These are phyloP conservation scores for Huso huso DNA, from an alignment of 2,797 vertebrate species.

Conservation along the genomic window DNA sequence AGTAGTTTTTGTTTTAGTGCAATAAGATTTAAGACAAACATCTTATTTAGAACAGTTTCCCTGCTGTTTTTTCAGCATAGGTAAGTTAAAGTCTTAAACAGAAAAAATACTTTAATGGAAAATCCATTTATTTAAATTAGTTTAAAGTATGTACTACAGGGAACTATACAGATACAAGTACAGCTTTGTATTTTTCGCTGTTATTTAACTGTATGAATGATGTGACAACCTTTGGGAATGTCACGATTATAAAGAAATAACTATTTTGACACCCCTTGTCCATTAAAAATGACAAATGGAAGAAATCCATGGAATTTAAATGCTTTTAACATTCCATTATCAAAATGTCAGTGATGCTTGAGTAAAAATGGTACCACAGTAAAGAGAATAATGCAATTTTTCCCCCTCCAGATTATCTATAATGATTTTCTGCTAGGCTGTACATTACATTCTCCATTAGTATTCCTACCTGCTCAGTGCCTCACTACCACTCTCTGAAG, in stretches of 20 bases:
- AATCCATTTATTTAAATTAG: no score
- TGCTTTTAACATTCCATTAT: slow-evolving; percentile 1
- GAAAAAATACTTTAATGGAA: no score
- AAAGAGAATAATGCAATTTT: slow-evolving; percentile 2
- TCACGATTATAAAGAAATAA: not conserved
- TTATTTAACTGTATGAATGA: not conserved
- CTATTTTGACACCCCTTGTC: not conserved
- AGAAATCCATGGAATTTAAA: slow-evolving; percentile 3
- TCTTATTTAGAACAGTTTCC: no score
- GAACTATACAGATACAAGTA: no score
- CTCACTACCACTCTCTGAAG: slow-evolving; percentile 55
- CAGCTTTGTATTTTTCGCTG: no score
- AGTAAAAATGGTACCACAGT: slow-evolving; percentile 3
- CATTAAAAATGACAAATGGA: not conserved
- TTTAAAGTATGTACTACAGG: no score
- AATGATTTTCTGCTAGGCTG: not conserved
- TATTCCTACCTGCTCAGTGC: slow-evolving; percentile 52
- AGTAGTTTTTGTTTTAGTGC: no score
- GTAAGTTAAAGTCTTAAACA: no score
- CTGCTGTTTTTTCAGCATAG: no score
- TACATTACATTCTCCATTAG: slow-evolving; percentile 2
- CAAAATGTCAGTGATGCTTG: slow-evolving; percentile 12
- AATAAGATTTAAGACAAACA: no score
- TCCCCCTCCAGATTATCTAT: not conserved
- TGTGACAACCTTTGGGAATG: not conserved